These are phyloP conservation scores for Enteromius unitaeniatus DNA, from an alignment of 2,797 vertebrate genomes.

Conservation along the genomic window DNA sequence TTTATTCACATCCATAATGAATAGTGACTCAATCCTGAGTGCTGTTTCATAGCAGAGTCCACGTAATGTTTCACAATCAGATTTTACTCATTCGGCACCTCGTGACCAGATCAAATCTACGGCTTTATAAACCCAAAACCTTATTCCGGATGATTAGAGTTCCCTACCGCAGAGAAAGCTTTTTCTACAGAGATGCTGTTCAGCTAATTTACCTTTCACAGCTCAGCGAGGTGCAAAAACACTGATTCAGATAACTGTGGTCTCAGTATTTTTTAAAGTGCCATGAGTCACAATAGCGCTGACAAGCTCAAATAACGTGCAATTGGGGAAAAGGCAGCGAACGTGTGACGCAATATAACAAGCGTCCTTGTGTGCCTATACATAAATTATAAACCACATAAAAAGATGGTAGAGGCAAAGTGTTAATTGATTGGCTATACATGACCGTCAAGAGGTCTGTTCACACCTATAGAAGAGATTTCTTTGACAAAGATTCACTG, in stretches of 20 bases:
- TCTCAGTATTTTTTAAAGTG: constrained; percentile 36
- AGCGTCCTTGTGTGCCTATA: neutral
- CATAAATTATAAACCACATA: neutral
- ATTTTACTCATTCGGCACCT: constrained; percentile 19
- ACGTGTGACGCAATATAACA: constrained; percentile 11
- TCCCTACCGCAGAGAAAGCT: constrained; percentile 5
- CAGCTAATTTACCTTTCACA: constrained; percentile 46
- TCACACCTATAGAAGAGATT: neutral
- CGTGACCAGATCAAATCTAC: constrained; percentile 23
- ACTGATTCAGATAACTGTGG: constrained; percentile 33
- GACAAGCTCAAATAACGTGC: neutral
- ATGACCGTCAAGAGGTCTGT: neutral
- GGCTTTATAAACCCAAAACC: constrained; percentile 19
- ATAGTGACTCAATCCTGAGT: constrained; percentile 2
- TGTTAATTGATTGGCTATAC: constrained; percentile 13
- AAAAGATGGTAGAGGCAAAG: neutral
- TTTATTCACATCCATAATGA: neutral
- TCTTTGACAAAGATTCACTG: neutral
- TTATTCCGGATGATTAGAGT: constrained; percentile 19
- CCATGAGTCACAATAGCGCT: constrained; percentile 30
- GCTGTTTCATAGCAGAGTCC: neutral
- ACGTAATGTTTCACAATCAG: constrained; percentile 3
- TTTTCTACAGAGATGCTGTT: constrained; percentile 23
- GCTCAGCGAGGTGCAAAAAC: constrained; percentile 40
- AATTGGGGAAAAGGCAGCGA: neutral